These are phyloP conservation scores for Brienomyrus brachyistius DNA, from an alignment of 2,113 vertebrate species.

Conservation along the genomic window DNA sequence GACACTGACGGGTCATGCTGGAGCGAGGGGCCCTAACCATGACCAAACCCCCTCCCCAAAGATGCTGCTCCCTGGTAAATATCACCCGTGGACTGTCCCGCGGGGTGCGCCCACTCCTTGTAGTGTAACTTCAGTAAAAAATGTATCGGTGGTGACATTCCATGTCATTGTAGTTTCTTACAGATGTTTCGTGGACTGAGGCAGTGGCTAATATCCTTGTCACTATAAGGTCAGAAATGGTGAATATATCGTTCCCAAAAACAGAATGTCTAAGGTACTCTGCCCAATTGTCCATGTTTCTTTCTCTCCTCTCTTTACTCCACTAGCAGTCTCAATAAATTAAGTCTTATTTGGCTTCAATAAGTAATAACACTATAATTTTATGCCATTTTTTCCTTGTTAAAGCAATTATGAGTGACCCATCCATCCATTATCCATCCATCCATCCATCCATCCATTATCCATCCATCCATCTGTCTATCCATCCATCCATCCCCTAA, in stretches of 20 bases:
- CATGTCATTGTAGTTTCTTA: background rate
- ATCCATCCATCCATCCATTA: background rate
- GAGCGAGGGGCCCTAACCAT: background rate
- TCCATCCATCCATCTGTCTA: background rate
- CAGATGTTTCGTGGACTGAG: background rate
- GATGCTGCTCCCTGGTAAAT: background rate
- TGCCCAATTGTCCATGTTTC: background rate
- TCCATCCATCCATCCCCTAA: background rate
- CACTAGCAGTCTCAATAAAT: background rate
- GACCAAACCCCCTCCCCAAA: constrained; percentile 11
- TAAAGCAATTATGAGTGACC: background rate
- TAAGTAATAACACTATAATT: background rate
- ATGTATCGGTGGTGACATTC: background rate
- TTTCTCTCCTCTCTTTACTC: background rate
- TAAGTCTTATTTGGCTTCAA: background rate
- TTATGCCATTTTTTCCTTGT: background rate
- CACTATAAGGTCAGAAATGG: background rate
- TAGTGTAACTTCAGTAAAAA: background rate
- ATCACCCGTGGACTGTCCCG: background rate
- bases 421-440: too few species aligned
- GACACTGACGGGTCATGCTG: constrained; percentile 39
- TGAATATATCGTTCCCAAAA: background rate
- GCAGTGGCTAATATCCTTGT: background rate
- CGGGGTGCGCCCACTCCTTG: background rate
- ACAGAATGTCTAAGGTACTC: background rate